Evolutionary conservation across 30 jellyfish, hydroid and myxozoan species (phyloP).

Genomic region (Clytia hemisphaerica): DNA sequence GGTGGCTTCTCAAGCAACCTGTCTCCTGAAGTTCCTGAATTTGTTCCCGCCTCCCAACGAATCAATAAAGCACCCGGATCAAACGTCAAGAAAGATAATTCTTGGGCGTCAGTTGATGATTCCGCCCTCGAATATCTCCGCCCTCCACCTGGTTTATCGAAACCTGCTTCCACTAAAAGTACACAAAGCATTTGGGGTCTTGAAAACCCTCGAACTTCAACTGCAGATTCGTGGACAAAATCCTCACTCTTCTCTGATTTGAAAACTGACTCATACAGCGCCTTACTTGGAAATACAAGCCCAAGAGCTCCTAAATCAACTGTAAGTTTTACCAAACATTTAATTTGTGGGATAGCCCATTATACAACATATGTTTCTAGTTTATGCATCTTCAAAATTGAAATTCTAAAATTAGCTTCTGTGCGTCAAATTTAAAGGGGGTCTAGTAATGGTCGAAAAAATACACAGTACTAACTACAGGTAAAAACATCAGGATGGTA

Average conservation of each 20-base stretch:
- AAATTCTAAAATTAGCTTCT: too few species aligned
- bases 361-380: too few species aligned
- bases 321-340: too few species aligned
- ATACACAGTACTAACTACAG: too few species aligned
- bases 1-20: slow-evolving; percentile 9
- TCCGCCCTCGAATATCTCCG: slow-evolving; percentile 41
- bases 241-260: background rate
- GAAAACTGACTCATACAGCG: too few species aligned
- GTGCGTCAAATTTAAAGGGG: too few species aligned
- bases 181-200: slow-evolving; percentile 66
- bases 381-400: too few species aligned
- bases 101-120: slow-evolving; percentile 54
- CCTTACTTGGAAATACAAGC: too few species aligned
- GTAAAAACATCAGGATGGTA: too few species aligned
- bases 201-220: slow-evolving; percentile 32
- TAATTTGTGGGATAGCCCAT: too few species aligned
- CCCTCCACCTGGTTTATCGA: slow-evolving; percentile 78
- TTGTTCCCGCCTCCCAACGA: slow-evolving; percentile 79
- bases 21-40: slow-evolving; percentile 94
- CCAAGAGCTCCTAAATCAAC: too few species aligned
- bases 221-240: background rate
- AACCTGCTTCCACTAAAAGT: slow-evolving; percentile 18
- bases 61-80: slow-evolving; percentile 35
- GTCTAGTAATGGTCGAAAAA: too few species aligned
- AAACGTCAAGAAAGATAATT: slow-evolving; percentile 20